These are phyloP conservation scores for Nyctibius grandis DNA, from an alignment of 2,797 vertebrate species.

Conservation along the genomic window DNA sequence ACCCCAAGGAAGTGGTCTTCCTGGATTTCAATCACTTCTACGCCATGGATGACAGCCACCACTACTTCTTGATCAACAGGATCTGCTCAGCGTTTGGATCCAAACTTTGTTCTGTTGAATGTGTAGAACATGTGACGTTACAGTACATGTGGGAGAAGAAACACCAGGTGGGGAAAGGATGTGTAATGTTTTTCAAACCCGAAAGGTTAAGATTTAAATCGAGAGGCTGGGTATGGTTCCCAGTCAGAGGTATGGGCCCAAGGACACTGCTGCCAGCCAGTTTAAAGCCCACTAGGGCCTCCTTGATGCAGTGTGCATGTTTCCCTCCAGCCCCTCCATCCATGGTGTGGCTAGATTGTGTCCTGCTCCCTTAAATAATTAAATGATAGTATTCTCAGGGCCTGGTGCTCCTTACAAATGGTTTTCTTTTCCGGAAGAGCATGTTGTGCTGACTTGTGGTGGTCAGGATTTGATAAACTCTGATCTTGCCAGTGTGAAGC, in stretches of 20 bases:
- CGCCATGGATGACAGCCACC: slow-evolving; percentile 88
- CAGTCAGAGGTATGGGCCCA: background rate
- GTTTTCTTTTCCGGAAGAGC: background rate
- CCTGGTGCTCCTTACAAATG: background rate
- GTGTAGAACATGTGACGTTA: slow-evolving; percentile 86
- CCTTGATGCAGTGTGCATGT: background rate
- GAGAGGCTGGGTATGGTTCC: background rate
- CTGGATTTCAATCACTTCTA: slow-evolving; percentile 98
- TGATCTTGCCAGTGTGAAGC: background rate
- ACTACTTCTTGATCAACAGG: slow-evolving; percentile 82
- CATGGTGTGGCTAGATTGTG: background rate
- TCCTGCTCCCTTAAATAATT: background rate
- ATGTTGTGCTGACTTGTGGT: background rate
- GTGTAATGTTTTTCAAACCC: background rate
- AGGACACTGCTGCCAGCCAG: background rate
- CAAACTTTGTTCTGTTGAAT: slow-evolving; percentile 82
- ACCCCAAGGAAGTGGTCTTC: slow-evolving; percentile 89
- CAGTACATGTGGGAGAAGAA: slow-evolving; percentile 88
- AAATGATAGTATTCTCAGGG: background rate
- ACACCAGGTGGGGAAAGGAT: slow-evolving; percentile 80
- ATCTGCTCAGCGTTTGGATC: slow-evolving; percentile 86
- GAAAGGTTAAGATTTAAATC: background rate
- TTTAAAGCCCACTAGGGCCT: background rate
- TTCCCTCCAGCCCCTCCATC: background rate
- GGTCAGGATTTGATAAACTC: background rate